phyloP scores from a whole-genome alignment of 2,797 vertebrate genomes.

The Meda fulgida region DNA sequence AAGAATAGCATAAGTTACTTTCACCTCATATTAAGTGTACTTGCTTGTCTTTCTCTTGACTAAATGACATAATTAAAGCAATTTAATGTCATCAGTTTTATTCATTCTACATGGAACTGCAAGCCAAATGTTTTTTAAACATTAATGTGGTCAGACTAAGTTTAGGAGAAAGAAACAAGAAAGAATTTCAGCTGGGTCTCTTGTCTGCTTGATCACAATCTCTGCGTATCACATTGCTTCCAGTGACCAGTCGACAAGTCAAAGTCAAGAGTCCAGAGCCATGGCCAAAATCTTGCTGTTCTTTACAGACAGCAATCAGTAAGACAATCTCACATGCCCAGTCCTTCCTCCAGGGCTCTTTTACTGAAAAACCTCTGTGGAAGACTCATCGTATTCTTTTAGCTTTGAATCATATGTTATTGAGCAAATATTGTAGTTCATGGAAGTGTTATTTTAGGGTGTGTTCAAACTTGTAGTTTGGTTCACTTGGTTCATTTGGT shows the following conservation, averaged over 20 bases:
- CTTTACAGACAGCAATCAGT: conserved; percentile 21
- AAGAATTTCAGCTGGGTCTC: conserved; percentile 22
- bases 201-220: conserved; percentile 20
- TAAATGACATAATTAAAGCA: neutral
- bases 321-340: neutral
- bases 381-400: neutral
- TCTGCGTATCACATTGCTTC: neutral
- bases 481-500: no score
- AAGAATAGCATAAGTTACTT: neutral
- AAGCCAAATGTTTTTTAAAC: conserved; percentile 8
- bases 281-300: conserved; percentile 21
- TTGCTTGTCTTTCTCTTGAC: neutral
- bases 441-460: neutral
- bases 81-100: neutral
- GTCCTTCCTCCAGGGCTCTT: no score
- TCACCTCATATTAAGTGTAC: neutral
- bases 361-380: neutral
- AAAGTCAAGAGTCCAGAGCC: conserved; percentile 16
- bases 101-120: neutral
- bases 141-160: conserved; percentile 3
- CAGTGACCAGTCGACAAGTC: conserved; percentile 17
- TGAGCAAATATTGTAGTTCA: neutral
- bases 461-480: no score
- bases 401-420: neutral
- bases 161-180: conserved; percentile 18